These are phyloP conservation scores for Sakesphorus luctuosus DNA, from an alignment of 2,113 vertebrate genomes.

Conservation along the genomic window DNA sequence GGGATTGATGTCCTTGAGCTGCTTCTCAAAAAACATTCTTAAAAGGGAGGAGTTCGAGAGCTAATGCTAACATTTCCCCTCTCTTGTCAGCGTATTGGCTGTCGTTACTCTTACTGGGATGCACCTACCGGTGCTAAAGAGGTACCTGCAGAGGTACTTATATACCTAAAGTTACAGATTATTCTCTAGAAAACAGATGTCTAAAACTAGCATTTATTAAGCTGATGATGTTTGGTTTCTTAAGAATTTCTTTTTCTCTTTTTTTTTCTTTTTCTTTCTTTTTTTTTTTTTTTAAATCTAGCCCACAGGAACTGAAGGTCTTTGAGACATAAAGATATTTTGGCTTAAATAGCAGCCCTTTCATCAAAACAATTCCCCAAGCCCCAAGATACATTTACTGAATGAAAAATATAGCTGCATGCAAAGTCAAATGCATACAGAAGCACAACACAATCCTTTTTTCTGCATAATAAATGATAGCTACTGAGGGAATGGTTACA, in stretches of 20 bases:
- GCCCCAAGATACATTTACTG: background rate
- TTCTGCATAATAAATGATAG: constrained; percentile 1
- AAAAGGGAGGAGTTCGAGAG: background rate
- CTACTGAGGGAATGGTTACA: constrained; percentile 12
- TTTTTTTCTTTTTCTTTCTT: background rate
- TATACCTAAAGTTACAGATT: background rate
- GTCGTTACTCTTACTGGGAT: background rate
- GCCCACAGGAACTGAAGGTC: background rate
- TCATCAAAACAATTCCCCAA: constrained; percentile 35
- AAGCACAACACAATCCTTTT: constrained; percentile 16
- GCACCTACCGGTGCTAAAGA: background rate
- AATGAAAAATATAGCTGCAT: constrained; percentile 35
- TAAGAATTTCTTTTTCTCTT: background rate
- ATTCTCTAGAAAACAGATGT: background rate
- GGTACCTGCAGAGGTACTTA: background rate
- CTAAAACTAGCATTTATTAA: background rate
- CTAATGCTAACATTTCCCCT: background rate
- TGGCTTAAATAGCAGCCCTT: background rate
- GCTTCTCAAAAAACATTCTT: background rate
- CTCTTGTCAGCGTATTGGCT: background rate
- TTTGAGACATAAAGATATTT: constrained; percentile 35
- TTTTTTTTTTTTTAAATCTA: background rate
- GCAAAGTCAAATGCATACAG: constrained; percentile 13
- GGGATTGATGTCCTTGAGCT: background rate
- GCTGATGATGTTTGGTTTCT: background rate